Evolutionary conservation across 2,797 vertebrate species (phyloP), one percentile per base, ranked within the genome.

Genomic region (Limnodromus scolopaceus): DNA sequence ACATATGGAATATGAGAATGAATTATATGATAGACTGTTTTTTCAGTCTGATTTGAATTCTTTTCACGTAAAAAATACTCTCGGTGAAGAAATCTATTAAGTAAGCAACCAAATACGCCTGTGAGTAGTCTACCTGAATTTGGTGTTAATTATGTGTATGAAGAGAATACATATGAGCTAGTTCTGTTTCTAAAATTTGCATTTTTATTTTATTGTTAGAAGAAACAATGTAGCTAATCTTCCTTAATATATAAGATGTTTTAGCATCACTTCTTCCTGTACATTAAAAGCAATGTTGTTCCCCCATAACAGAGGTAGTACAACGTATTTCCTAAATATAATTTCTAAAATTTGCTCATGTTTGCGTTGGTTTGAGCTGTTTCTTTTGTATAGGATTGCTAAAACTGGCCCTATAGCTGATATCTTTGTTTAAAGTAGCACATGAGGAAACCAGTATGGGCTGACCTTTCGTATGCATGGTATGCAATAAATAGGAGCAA

Each of bases 391-490:
- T 2, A 41, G 16, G 12, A 16, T 34, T 82, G 9, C 17, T 76
- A 61, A 82, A 89, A 72, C 24, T 51, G 30, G 3, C 25, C 9
- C 19, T 51, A 2, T 3, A 60, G 28, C 10, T 3, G 0, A 9
- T 63, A 3, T 19, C 20, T 93, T 51, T 41, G 23, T 45, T 81
- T 48, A 69, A 82, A 84, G 4, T 25, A 75, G 9, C 7, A n/a
- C 6, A 5, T 34, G 23, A 79, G 16, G 64, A 25, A 63, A 27
- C 2, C 19, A 13, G 5, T 39, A 30, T 48, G 13, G 32, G 20
- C 43, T 91, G 58, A 49, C 27, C 15, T 61, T 22, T 32, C 12
- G 9, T 38, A 32, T 0, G 0, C 51, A 9, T 0, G 1, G 13
- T 48, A n/a, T 3, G 12, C 6, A 18, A 25, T 65, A 82, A 58